A percentile compares a stretch with the other conserved stretches of the same genome.
phyloP scores from a whole-genome alignment of 2,113 vertebrate genomes.

The Erpornis zantholeuca region DNA sequence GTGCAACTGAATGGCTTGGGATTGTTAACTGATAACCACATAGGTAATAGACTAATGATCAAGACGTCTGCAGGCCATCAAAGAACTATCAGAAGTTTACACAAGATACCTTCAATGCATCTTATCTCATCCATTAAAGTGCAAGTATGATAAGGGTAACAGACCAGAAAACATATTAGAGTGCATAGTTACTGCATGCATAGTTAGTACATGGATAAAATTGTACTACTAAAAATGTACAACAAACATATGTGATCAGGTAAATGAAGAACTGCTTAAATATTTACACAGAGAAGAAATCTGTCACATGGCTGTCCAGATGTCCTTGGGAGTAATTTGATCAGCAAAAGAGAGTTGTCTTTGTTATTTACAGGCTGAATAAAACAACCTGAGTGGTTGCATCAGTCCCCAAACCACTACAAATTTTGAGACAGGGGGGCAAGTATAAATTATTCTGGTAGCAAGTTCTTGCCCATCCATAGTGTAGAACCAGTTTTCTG shows the following conservation, averaged over 20 bases:
- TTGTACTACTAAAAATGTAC: neutral
- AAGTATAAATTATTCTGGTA: neutral
- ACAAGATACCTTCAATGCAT: neutral
- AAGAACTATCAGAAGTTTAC: neutral
- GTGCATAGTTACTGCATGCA: accelerated
- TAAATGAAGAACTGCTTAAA: neutral
- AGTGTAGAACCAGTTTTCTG: neutral
- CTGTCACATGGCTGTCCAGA: neutral
- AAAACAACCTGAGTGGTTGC: neutral
- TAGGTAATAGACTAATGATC: neutral
- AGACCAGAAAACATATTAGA: neutral
- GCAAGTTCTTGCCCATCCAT: neutral
- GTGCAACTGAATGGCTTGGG: neutral
- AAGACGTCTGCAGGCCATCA: neutral
- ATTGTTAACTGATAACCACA: neutral
- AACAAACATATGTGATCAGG: neutral
- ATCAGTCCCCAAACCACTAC: neutral
- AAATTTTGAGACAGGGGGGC: neutral
- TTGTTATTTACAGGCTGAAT: neutral
- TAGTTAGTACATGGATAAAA: neutral
- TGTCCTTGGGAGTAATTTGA: neutral
- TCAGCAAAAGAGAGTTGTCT: neutral
- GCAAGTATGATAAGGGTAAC: neutral
- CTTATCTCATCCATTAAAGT: neutral
- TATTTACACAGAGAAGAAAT: neutral